Evolutionary conservation across 2,888 invertebrate species (phyloP).

Genomic region (Synergus laeviventris): DNA sequence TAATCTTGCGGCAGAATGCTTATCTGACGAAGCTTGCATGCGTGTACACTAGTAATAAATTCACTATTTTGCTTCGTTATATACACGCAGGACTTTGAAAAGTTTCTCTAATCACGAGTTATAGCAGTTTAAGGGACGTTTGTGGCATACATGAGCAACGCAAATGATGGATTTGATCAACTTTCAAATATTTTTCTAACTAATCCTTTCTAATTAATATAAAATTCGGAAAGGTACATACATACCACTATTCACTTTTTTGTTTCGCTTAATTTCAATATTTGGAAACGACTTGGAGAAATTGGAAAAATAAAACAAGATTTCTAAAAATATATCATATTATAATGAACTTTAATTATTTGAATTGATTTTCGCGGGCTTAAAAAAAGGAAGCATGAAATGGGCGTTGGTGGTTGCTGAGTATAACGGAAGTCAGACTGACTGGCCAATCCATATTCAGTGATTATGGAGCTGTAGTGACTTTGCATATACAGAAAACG

Average conservation of each 20-base stretch:
- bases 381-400: not conserved
- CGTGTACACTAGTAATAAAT: constrained; percentile 25
- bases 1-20: constrained; percentile 20
- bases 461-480: constrained; percentile 11
- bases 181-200: not conserved
- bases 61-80: constrained; percentile 11
- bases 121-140: constrained; percentile 19
- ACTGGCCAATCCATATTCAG: not conserved
- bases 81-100: constrained; percentile 22
- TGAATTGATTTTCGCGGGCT: not conserved
- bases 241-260: no score
- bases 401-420: constrained; percentile 9
- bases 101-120: constrained; percentile 32
- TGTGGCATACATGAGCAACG: constrained; percentile 15
- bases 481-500: constrained; percentile 20
- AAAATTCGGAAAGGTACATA: no score
- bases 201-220: not conserved
- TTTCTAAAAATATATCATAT: no score
- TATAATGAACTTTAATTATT: not conserved
- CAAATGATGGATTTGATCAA: not conserved
- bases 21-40: constrained; percentile 32
- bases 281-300: no score
- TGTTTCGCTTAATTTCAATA: no score
- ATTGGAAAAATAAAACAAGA: no score
- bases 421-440: constrained; percentile 18